Conservation (phyloP, 1,140 invertebrate species). For the Nephotettix cincticeps region DNA sequence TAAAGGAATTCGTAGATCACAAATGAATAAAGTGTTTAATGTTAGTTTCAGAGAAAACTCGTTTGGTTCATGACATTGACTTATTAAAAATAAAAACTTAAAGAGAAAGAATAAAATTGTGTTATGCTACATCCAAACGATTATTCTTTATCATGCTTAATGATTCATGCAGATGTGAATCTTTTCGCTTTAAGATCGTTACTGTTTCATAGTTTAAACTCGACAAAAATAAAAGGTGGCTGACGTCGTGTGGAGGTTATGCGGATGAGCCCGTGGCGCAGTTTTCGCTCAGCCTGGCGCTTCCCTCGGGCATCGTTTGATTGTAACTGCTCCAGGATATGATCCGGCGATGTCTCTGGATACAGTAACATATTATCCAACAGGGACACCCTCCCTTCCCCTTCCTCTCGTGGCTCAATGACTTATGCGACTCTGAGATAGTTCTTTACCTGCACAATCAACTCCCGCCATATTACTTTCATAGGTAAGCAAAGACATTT, state of each 20-base stretch:
- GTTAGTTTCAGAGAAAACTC: too few relatives aligned
- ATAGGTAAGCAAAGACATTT: not conserved
- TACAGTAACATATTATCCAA: constrained; percentile 6
- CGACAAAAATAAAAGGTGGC: not conserved
- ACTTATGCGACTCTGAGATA: not conserved
- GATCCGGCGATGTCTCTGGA: not conserved
- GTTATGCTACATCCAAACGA: not conserved
- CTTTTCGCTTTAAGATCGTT: too few relatives aligned
- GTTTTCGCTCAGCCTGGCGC: not conserved
- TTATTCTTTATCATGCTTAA: not conserved
- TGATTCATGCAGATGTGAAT: not conserved
- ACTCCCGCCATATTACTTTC: too few relatives aligned
- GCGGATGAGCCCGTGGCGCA: not conserved
- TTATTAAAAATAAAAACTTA: not conserved
- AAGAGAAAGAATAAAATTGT: not conserved
- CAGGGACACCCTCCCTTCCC: not conserved
- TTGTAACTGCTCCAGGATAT: constrained; percentile 7
- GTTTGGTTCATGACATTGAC: too few relatives aligned
- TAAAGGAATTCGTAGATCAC: too few relatives aligned
- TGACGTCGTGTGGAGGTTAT: not conserved
- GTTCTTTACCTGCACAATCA: not conserved
- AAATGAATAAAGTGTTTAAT: too few relatives aligned
- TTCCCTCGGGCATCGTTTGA: not conserved
- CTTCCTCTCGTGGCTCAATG: not conserved
- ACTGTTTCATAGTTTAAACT: too few relatives aligned